Evolutionary conservation across 2,797 vertebrate species (phyloP).

Genomic region (Microctenopoma stevenorrisi): DNA sequence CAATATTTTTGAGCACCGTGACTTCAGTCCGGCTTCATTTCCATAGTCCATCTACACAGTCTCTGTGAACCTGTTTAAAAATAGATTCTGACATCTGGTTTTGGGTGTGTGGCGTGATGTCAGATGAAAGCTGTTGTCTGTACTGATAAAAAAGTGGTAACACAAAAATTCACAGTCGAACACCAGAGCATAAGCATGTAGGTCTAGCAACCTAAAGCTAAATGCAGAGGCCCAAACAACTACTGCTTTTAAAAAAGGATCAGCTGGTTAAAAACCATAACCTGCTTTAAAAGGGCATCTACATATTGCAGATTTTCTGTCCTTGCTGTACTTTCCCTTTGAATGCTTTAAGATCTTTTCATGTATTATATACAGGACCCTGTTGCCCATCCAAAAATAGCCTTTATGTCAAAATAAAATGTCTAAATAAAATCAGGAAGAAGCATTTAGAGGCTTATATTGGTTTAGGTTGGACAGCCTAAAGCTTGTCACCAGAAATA

Average conservation of each 20-base stretch:
- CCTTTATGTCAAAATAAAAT: slow-evolving; percentile 14
- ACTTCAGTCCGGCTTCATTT: background rate
- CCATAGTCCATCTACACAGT: slow-evolving; percentile 11
- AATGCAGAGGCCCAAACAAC: slow-evolving; percentile 33
- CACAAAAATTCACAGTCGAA: background rate
- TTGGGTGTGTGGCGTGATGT: slow-evolving; percentile 18
- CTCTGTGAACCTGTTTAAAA: slow-evolving; percentile 33
- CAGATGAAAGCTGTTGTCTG: slow-evolving; percentile 47
- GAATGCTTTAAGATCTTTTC: too few species aligned
- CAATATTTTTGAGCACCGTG: background rate
- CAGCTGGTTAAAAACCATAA: slow-evolving; percentile 14
- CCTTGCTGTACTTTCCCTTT: slow-evolving; percentile 26
- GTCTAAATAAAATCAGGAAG: background rate
- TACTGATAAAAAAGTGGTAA: slow-evolving; percentile 47
- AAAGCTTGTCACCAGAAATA: slow-evolving; percentile 29
- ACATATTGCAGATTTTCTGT: background rate
- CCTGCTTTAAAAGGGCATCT: background rate
- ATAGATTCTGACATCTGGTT: slow-evolving; percentile 23
- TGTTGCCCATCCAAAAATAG: background rate
- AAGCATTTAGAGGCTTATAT: background rate
- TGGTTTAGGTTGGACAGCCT: background rate
- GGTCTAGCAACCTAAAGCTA: slow-evolving; percentile 27
- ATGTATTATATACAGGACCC: too few species aligned
- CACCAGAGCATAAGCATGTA: slow-evolving; percentile 16
- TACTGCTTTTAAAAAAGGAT: background rate